These are phyloP conservation scores for Euborellia annulipes DNA, from an alignment of 1,140 invertebrate species.

Conservation along the genomic window DNA sequence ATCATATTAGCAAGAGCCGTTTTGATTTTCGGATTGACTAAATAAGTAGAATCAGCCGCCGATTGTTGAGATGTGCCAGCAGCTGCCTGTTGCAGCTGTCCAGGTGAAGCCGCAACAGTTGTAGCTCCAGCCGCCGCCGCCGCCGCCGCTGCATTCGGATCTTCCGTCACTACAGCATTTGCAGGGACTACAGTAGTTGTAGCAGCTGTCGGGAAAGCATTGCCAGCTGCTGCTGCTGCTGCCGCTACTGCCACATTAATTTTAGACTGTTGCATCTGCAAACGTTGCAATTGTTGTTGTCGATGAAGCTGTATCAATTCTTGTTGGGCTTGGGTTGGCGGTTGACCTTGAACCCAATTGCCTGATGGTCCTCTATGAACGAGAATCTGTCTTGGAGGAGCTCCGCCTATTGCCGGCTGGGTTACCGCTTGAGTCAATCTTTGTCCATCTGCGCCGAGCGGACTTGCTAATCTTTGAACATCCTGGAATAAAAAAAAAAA, in stretches of 20 bases:
- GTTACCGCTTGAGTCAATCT: constrained; percentile 5
- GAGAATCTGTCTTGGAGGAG: neutral
- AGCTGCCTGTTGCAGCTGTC: neutral
- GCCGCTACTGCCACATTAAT: constrained; percentile 24
- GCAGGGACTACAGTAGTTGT: constrained; percentile 10
- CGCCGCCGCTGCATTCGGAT: constrained; percentile 6
- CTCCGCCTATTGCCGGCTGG: neutral
- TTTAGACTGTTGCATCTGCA: constrained; percentile 11
- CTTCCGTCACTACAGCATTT: constrained; percentile 10
- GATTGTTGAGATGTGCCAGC: constrained; percentile 5
- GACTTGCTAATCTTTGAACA: neutral
- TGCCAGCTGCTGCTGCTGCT: constrained; percentile 22
- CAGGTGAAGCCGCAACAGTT: neutral
- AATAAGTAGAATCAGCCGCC: constrained; percentile 19
- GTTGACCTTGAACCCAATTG: constrained; percentile 7
- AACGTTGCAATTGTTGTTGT: constrained; percentile 4
- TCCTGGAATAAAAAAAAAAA: too few species aligned
- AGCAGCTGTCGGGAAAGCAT: constrained; percentile 17
- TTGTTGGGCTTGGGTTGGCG: too few species aligned
- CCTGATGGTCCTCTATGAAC: neutral
- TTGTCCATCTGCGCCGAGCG: constrained; percentile 4
- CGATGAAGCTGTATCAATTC: neutral
- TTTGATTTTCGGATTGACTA: constrained; percentile 86
- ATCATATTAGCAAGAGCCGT: constrained; percentile 90
- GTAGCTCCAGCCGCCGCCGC: constrained; percentile 10